Percentiles rank a stretch among this genome's conserved stretches.
phyloP scores from a whole-genome alignment of 2,113 vertebrate genomes.

The Pollimyrus isidori region DNA sequence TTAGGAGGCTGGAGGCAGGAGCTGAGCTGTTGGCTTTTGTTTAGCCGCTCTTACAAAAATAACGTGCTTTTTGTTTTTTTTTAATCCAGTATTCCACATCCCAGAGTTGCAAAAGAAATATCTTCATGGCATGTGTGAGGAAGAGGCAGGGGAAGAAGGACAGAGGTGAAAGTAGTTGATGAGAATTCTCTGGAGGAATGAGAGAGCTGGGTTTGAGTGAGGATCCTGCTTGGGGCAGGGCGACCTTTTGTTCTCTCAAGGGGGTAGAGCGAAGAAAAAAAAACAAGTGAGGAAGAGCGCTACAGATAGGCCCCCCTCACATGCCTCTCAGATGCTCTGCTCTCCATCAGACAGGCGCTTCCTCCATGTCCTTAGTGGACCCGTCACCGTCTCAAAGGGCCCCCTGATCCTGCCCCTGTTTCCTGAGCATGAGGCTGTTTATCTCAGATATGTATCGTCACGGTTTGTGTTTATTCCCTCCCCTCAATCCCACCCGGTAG shows the following conservation, averaged over 20 bases:
- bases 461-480: neutral
- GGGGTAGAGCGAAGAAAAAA: neutral
- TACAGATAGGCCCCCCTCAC: neutral
- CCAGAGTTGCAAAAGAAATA: neutral
- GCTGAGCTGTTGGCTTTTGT: neutral
- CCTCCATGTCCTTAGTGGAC: neutral
- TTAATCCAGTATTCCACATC: neutral
- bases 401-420: no score
- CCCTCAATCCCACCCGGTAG: neutral
- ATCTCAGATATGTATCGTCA: neutral
- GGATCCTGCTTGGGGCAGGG: neutral
- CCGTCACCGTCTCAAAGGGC: neutral
- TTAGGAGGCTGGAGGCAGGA: neutral
- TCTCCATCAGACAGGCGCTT: neutral
- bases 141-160: neutral
- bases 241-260: neutral
- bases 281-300: neutral
- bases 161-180: neutral
- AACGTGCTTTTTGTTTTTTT: neutral
- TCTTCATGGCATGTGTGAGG: neutral
- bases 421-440: neutral
- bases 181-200: neutral
- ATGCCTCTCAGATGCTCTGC: neutral
- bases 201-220: conserved; percentile 24
- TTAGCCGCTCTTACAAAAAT: neutral